Evolutionary conservation across 1,140 invertebrate species (phyloP).

Genomic region (Drosophila leontia): DNA sequence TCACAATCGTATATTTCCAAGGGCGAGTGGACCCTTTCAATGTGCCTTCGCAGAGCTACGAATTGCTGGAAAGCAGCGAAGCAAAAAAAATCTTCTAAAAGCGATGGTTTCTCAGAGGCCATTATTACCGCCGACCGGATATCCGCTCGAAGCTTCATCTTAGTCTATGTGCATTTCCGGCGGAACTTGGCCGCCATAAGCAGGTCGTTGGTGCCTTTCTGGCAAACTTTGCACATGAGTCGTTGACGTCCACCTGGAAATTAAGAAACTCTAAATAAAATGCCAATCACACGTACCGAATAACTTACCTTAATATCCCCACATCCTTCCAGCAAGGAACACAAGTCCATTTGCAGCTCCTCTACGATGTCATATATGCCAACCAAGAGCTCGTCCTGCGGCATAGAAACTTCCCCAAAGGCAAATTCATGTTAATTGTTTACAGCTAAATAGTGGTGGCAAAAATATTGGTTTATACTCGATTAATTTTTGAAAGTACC

Average conservation of each 20-base stretch:
- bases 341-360: slow-evolving; percentile 54
- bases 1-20: slow-evolving; percentile 26
- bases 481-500: background rate
- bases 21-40: slow-evolving; percentile 39
- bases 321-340: slow-evolving; percentile 45
- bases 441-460: background rate
- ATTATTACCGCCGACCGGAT: background rate
- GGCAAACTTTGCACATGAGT: slow-evolving; percentile 61
- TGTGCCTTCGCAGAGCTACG: slow-evolving; percentile 38
- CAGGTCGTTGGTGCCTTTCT: slow-evolving; percentile 62
- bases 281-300: background rate
- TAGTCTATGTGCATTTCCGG: slow-evolving; percentile 48
- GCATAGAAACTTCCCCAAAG: slow-evolving; percentile 18
- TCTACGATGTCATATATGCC: slow-evolving; percentile 59
- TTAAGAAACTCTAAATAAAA: background rate
- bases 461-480: background rate
- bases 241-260: slow-evolving; percentile 33
- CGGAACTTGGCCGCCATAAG: slow-evolving; percentile 63
- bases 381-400: slow-evolving; percentile 58
- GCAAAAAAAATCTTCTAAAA: slow-evolving; percentile 29
- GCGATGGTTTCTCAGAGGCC: background rate
- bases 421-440: background rate
- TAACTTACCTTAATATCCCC: slow-evolving; percentile 51
- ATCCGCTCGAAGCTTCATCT: slow-evolving; percentile 17
- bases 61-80: background rate